A percentile compares a stretch with the other conserved stretches of the same genome.
These are phyloP conservation scores for Sericinus montela DNA, from an alignment of 2,888 invertebrate genomes.

Conservation along the genomic window DNA sequence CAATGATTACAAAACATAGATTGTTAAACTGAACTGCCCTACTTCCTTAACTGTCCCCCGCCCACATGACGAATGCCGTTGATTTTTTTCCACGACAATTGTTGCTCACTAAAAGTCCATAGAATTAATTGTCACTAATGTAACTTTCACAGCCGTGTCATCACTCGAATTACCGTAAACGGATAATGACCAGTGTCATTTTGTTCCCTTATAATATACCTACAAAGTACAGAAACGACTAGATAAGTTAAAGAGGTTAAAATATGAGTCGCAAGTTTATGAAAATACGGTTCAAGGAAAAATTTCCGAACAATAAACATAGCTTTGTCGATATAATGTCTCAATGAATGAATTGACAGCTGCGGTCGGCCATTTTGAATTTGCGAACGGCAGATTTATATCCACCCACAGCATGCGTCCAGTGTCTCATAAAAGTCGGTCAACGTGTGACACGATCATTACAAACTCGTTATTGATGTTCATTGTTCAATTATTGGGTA, in stretches of 20 bases:
- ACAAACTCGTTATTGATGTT: slow-evolving; percentile 42
- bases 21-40: too few relatives aligned
- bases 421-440: slow-evolving; percentile 18
- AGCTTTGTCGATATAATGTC: slow-evolving; percentile 42
- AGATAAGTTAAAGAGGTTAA: not conserved
- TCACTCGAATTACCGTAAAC: slow-evolving; percentile 48
- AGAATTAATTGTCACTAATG: slow-evolving; percentile 67
- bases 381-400: slow-evolving; percentile 44
- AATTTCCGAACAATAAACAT: slow-evolving; percentile 5
- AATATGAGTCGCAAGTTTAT: slow-evolving; percentile 26
- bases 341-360: slow-evolving; percentile 68
- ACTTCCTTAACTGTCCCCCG: slow-evolving; percentile 25
- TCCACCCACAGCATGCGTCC: slow-evolving; percentile 47
- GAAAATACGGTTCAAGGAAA: slow-evolving; percentile 4
- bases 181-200: slow-evolving; percentile 54
- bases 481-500: slow-evolving; percentile 32
- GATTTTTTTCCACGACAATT: slow-evolving; percentile 67
- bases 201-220: slow-evolving; percentile 31
- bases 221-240: slow-evolving; percentile 11
- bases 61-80: slow-evolving; percentile 41
- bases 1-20: too few relatives aligned
- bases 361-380: slow-evolving; percentile 57
- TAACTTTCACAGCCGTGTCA: slow-evolving; percentile 58
- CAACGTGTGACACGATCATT: slow-evolving; percentile 43
- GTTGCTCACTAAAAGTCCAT: slow-evolving; percentile 59